Conservation (phyloP, 2,888 invertebrate genomes). For the Leucania comma region DNA sequence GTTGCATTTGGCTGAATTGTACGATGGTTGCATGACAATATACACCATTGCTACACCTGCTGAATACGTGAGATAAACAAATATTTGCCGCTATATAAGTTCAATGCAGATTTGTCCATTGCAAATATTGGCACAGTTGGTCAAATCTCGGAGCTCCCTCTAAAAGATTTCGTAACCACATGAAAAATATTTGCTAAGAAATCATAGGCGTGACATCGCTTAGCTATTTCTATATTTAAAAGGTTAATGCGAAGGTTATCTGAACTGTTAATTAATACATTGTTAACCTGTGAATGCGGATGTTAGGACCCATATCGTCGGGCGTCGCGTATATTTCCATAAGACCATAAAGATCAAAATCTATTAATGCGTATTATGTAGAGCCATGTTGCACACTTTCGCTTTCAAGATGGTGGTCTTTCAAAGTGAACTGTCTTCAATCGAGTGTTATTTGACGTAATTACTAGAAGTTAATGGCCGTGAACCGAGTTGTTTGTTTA, state of each 20-base stretch:
- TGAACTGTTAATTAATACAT: conserved; percentile 22
- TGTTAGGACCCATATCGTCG: conserved; percentile 10
- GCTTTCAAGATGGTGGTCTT: conserved; percentile 19
- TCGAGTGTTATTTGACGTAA: conserved; percentile 29
- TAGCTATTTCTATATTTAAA: conserved; percentile 29
- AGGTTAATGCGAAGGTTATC: conserved; percentile 52
- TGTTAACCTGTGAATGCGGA: conserved; percentile 47
- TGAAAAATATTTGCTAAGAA: conserved; percentile 43
- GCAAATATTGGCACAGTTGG: conserved; percentile 34
- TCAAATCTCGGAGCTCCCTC: conserved; percentile 8
- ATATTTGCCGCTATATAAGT: conserved; percentile 30
- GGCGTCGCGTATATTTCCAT: conserved; percentile 39
- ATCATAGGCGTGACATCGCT: conserved; percentile 29
- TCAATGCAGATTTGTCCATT: conserved; percentile 2
- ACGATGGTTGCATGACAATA: conserved; percentile 2
- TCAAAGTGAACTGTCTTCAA: conserved; percentile 2
- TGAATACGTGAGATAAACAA: conserved; percentile 6
- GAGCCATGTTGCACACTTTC: conserved; percentile 47
- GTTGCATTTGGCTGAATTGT: conserved; percentile 16
- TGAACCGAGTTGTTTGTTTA: conserved; percentile 18
- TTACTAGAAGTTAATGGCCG: conserved; percentile 39
- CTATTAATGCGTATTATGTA: conserved; percentile 20
- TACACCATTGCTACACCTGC: conserved; percentile 16
- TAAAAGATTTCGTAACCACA: conserved; percentile 26
- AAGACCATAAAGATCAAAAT: conserved; percentile 24